These are phyloP conservation scores for Malurus elegans DNA, from an alignment of 2,113 vertebrate species.

Conservation along the genomic window DNA sequence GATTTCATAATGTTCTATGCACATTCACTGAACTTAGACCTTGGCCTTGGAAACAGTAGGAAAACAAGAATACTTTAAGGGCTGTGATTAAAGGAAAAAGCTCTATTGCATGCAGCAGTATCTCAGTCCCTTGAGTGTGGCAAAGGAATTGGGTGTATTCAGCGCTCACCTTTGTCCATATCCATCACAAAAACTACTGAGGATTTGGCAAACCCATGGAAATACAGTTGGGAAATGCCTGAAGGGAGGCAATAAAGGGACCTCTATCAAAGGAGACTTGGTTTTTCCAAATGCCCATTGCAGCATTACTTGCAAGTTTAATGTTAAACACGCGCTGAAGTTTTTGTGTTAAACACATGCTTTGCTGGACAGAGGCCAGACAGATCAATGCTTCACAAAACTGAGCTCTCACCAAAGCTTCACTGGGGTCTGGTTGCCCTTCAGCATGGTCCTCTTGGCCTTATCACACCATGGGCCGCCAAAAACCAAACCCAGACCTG, in stretches of 20 bases:
- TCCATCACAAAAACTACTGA: not conserved
- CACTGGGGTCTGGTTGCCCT: not conserved
- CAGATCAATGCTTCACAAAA: not conserved
- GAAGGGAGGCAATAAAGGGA: not conserved
- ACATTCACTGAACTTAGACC: not conserved
- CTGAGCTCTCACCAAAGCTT: not conserved
- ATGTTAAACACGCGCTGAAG: not conserved
- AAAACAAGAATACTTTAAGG: not conserved
- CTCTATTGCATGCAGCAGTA: not conserved
- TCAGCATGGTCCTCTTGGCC: not conserved
- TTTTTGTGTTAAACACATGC: not conserved
- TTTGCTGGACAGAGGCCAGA: slow-evolving; percentile 27
- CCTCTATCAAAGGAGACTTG: not conserved
- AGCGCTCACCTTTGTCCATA: not conserved
- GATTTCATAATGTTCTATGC: not conserved
- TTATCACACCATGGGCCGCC: not conserved
- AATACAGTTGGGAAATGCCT: not conserved
- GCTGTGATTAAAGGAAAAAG: not conserved
- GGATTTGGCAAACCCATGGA: not conserved
- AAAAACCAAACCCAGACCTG: not conserved
- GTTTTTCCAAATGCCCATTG: not conserved
- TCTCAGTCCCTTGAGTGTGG: not conserved
- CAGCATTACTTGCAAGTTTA: not conserved
- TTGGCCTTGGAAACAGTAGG: not conserved
- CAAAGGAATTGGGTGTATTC: not conserved